A percentile compares a stretch with the other conserved stretches of the same genome.
These are phyloP conservation scores for Nixonia krombeini DNA, from an alignment of 1,140 invertebrate species.

Conservation along the genomic window DNA sequence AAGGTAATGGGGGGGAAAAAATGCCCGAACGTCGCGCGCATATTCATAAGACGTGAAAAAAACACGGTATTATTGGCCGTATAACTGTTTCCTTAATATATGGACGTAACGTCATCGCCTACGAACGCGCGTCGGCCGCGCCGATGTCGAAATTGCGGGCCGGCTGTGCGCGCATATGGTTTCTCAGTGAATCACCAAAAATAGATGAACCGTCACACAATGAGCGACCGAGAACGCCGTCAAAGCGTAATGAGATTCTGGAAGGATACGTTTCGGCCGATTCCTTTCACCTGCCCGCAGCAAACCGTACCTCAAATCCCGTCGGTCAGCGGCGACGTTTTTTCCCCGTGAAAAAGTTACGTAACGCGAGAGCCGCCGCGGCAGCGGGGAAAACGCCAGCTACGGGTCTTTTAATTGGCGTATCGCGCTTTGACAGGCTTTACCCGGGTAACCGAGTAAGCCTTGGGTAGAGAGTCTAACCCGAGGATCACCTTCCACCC, in stretches of 20 bases:
- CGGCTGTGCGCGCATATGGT: background rate
- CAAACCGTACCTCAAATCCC: background rate
- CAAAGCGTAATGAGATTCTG: constrained; percentile 1
- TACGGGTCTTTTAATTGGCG: constrained; percentile 27
- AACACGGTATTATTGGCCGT: constrained; percentile 5
- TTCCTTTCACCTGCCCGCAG: background rate
- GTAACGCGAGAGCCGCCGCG: too few relatives aligned
- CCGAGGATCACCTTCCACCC: constrained; percentile 15
- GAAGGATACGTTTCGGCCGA: background rate
- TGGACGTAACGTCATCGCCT: constrained; percentile 22
- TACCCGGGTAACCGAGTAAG: constrained; percentile 39
- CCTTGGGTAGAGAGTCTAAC: constrained; percentile 19
- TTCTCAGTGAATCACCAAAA: constrained; percentile 10
- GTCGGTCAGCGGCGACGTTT: background rate
- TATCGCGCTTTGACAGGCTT: constrained; percentile 25
- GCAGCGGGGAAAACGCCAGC: constrained; percentile 17
- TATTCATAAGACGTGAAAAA: constrained; percentile 14
- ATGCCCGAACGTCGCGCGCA: constrained; percentile 1
- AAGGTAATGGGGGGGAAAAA: constrained; percentile 5
- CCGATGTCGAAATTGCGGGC: constrained; percentile 28
- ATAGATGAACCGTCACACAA: too few relatives aligned
- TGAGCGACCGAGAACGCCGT: background rate
- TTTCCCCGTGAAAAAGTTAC: background rate
- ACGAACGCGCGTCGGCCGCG: constrained; percentile 10
- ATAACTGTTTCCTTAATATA: constrained; percentile 6